Evolutionary conservation across 2,797 vertebrate genomes (phyloP).

Genomic region (Momotus momota): DNA sequence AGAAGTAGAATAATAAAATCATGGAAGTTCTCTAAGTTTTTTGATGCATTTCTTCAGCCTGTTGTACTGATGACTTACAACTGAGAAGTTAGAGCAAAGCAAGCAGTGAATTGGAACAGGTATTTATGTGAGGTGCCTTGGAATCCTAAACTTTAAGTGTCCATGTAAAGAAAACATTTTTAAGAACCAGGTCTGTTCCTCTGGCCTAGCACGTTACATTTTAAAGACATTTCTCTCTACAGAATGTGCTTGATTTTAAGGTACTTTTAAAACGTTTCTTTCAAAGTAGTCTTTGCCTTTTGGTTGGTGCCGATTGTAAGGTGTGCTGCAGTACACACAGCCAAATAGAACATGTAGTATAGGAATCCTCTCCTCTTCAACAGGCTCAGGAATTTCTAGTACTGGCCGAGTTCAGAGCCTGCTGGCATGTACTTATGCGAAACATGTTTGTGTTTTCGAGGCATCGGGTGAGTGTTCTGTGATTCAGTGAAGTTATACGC

Average conservation of each 20-base stretch:
- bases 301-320: not conserved
- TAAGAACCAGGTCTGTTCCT: not conserved
- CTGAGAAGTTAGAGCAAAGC: not conserved
- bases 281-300: not conserved
- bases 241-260: not conserved
- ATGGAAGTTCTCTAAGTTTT: not conserved
- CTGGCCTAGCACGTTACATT: not conserved
- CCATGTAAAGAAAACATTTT: not conserved
- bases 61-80: not conserved
- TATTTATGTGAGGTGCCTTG: not conserved
- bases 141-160: not conserved
- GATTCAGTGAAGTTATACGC: not conserved
- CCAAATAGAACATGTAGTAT: not conserved
- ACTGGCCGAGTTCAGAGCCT: not conserved
- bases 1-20: not conserved
- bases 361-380: not conserved
- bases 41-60: not conserved
- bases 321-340: accelerated
- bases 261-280: not conserved
- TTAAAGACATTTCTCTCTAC: not conserved
- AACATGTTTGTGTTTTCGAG: slow-evolving; percentile 47
- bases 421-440: not conserved
- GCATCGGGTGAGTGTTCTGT: slow-evolving; percentile 35
- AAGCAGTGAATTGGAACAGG: not conserved
- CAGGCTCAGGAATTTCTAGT: not conserved